phyloP scores from a whole-genome alignment of 2,888 invertebrate species.

The Cataglyphis albicans region DNA sequence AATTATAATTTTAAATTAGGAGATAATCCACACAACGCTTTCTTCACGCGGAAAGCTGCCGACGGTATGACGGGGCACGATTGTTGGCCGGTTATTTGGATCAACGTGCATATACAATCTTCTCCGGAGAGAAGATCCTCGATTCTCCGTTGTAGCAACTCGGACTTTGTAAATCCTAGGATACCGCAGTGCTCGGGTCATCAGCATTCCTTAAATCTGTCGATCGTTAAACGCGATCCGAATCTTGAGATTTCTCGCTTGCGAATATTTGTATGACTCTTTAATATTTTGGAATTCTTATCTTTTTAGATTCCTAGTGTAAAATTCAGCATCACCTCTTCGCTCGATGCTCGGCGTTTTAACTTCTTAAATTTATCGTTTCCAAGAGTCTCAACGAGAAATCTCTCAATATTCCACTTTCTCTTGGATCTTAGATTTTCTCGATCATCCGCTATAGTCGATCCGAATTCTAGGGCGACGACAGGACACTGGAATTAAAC shows the following conservation, averaged over 20 bases:
- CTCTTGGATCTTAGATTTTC: conserved; percentile 26
- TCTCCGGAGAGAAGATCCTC: not conserved
- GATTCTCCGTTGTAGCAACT: not conserved
- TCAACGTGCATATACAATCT: conserved; percentile 56
- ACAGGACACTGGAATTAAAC: conserved; percentile 19
- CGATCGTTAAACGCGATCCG: not conserved
- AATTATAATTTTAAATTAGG: conserved; percentile 59
- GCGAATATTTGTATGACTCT: not conserved
- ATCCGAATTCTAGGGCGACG: conserved; percentile 53
- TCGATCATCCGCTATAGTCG: conserved; percentile 39
- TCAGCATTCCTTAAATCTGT: not conserved
- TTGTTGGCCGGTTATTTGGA: conserved; percentile 49
- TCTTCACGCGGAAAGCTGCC: conserved; percentile 41
- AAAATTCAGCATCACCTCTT: not conserved
- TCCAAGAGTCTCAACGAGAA: not conserved
- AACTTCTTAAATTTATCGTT: not conserved
- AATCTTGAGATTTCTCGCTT: not conserved
- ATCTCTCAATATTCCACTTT: not conserved
- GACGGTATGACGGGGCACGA: conserved; percentile 48
- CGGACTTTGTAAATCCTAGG: not conserved
- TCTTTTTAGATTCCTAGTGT: not conserved
- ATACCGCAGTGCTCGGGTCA: not conserved
- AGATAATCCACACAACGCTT: conserved; percentile 48
- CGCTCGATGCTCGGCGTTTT: not conserved
- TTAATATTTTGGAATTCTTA: not conserved